phyloP scores from a whole-genome alignment of 2,888 invertebrate species.

The Mylabris sibirica region DNA sequence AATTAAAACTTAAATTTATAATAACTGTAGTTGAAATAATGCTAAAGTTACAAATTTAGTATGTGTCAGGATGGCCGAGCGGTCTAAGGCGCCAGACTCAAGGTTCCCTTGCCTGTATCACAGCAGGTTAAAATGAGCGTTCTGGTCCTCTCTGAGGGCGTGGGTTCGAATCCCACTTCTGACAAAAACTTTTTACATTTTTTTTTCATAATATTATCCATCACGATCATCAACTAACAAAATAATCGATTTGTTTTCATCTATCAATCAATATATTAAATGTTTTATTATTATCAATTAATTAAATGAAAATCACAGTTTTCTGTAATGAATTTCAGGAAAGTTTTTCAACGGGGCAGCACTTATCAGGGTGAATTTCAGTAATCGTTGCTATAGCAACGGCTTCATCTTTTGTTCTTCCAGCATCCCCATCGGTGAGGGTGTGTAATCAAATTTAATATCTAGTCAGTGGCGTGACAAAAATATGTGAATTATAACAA shows the following conservation, averaged over 20 bases:
- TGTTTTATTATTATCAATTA: neutral
- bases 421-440: constrained; percentile 43
- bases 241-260: neutral
- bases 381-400: constrained; percentile 54
- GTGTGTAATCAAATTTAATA: constrained; percentile 45
- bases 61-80: constrained; percentile 83
- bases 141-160: constrained; percentile 58
- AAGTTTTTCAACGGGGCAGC: neutral
- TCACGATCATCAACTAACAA: neutral
- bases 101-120: constrained; percentile 45
- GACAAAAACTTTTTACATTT: constrained; percentile 41
- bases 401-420: constrained; percentile 60
- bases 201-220: neutral
- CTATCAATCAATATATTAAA: neutral
- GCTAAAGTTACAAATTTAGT: neutral
- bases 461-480: constrained; percentile 37
- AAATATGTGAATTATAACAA: neutral
- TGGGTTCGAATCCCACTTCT: constrained; percentile 55
- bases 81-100: constrained; percentile 81
- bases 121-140: constrained; percentile 45
- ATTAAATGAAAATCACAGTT: constrained; percentile 19
- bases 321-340: neutral
- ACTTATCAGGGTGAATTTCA: neutral
- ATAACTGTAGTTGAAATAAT: too few relatives aligned
- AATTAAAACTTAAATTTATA: too few relatives aligned